Percentiles rank a stretch among this genome's conserved stretches.
These are phyloP conservation scores for Dermatemys mawii DNA, from an alignment of 2,113 vertebrate species.

Conservation along the genomic window DNA sequence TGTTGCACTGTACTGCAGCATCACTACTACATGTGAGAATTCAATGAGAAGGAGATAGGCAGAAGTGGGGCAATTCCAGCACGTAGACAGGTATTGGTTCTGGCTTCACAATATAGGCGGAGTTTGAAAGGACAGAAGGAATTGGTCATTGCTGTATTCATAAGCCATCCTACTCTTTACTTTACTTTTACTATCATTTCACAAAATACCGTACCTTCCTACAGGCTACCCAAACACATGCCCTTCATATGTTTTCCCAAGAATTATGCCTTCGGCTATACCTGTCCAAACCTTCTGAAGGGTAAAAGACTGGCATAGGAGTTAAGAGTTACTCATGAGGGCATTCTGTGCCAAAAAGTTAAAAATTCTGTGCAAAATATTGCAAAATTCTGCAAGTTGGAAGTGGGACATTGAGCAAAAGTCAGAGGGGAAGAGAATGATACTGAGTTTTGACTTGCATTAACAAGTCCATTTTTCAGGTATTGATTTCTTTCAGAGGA, in stretches of 20 bases:
- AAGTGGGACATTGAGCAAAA: background rate
- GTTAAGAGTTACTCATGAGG: no score
- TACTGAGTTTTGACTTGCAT: background rate
- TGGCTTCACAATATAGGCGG: background rate
- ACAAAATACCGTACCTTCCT: background rate
- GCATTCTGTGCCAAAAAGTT: no score
- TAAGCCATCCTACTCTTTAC: fast-evolving
- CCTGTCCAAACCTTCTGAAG: background rate
- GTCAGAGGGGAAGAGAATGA: background rate
- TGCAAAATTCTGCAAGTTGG: no score
- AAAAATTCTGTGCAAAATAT: no score
- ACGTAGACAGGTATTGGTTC: background rate
- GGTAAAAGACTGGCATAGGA: background rate
- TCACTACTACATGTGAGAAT: background rate
- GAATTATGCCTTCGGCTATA: background rate
- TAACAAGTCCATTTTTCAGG: background rate
- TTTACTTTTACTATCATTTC: background rate
- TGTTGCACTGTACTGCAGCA: background rate
- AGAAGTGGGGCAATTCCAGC: background rate
- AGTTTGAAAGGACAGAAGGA: background rate
- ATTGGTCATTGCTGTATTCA: background rate
- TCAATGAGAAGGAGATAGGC: background rate
- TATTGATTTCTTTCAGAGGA: background rate
- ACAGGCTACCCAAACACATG: background rate
- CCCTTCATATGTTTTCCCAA: background rate